Evolutionary conservation across 2,888 invertebrate species (phyloP), one percentile per base, ranked within the genome.

Genomic region (Resseliella maxima): DNA sequence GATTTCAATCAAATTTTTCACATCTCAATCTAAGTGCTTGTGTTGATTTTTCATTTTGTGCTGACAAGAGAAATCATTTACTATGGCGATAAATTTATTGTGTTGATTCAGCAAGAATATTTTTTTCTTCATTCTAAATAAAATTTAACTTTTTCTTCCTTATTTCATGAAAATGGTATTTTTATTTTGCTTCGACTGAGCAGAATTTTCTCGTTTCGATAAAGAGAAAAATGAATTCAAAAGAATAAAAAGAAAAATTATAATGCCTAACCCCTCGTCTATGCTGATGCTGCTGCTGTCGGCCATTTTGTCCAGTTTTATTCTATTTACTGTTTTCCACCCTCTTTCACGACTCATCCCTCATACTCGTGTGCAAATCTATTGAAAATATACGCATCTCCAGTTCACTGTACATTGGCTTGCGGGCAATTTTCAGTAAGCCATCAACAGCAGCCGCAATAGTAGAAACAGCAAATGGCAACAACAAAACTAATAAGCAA

Each of bases 231-330:
- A 72, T 31, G 31, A 72, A 31, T 72, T 5, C 5, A 27, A 2
- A 31, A 15, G 31, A 72, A 31, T 0, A 15, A 35, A 31, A 50
- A 12, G 21, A 8, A 18, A 12, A 59, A 59, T 5, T 27, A 12
- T 12, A 50, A 31, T 31, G 72, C 35, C 31, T 72, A 72, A 72
- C 72, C 72, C 72, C 31, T 27, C 59, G 27, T 72, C 31, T n/a
- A n/a, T n/a, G 15, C n/a, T 15, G 72, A 59, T 59, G 59, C 24
- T 83, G 59, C 24, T 83, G 83, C 38, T 83, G 83, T 83, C 83
- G 83, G 83, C 83, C 83, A 83, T 83, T 83, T 83, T 83, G 83
- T 83, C 83, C 83, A 83, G 83, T 83, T 83, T 83, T 36, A 36
- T 38, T 83, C 83, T 83, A 83, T 83, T 83, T 83, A 83, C 83